Conservation (phyloP, 35 echinoderm and acorn worm species). For the Stichopus chloronotus region DNA sequence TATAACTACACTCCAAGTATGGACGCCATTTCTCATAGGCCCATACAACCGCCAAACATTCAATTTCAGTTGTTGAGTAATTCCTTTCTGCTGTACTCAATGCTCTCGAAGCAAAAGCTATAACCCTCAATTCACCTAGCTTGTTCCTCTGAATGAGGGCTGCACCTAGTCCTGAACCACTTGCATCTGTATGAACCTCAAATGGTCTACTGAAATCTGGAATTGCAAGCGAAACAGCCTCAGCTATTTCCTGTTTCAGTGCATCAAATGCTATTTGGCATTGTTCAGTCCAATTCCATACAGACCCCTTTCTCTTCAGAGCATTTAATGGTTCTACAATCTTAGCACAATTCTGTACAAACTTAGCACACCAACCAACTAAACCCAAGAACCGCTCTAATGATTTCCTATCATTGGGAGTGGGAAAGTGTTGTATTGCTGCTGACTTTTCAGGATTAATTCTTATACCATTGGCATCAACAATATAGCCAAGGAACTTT, state of each 20-base stretch:
- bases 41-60: conserved; percentile 69
- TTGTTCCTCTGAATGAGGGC: conserved; percentile 20
- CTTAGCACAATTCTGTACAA: conserved; percentile 11
- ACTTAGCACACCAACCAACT: conserved; percentile 34
- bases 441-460: background rate
- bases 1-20: conserved; percentile 50
- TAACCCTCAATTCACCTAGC: background rate
- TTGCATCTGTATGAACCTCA: conserved; percentile 58
- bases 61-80: conserved; percentile 46
- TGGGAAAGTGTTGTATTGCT: background rate
- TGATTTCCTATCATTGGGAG: background rate
- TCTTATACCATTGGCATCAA: background rate
- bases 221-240: background rate
- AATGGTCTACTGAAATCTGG: conserved; percentile 21
- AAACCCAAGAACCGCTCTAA: conserved; percentile 1
- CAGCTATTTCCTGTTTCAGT: background rate
- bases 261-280: background rate
- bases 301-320: background rate
- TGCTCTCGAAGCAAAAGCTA: too few species aligned
- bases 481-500: conserved; percentile 14
- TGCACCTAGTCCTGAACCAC: conserved; percentile 52
- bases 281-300: background rate
- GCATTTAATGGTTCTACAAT: background rate
- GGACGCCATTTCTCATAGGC: conserved; percentile 62
- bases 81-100: conserved; percentile 41